Base-by-base conservation (phyloP, 2,797 vertebrate genomes). In the Pyrocephalus nanus region DNA sequence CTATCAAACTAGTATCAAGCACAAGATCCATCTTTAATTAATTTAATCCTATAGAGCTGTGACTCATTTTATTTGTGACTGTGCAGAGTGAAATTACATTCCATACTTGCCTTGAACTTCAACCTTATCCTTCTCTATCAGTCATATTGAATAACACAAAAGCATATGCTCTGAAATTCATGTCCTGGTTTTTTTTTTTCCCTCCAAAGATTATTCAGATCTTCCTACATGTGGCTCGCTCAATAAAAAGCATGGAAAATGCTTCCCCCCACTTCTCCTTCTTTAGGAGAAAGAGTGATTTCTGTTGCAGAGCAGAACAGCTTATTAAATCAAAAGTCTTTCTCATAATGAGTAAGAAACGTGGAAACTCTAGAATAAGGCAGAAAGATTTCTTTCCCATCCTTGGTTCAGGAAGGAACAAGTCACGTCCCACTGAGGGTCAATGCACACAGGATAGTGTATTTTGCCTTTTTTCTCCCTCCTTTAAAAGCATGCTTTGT, bases 11-110 rank as follows among this genome's bases (percentile, higher is more conserved):
- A 95, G 80, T 93, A 93, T 96, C 94, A 96, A 97, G 97, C 93
- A 95, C 92, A 93, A 96, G 96, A 97, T 96, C 93, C 67, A 92
- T 95, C 97, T 97, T 97, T 97, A 97, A 96, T 96, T 97, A 97
- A 97, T 97, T 97, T 97, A 97, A 96, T 97, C 97, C 93, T 96
- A 96, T 96, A 84, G 88, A 97, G 95, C 94, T 88, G 92, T 95
- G 86, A 96, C 82, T 97, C 95, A 95, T 96, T 97, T 97, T 97
- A 96, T 96, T 97, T 97, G 93, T 95, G 92, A 81, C 93, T 95
- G 91, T 96, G 87, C 75, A 89, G 94, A 93, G 93, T 97, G 94
- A 97, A 96, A 97, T 97, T 96, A 95, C 95, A 93, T 96, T 95
- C 94, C 82, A 93, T 90, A 69, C 95, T 97, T 96, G 86, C 97